Percentiles rank a stretch among this genome's conserved stretches.
Evolutionary conservation across 2,797 vertebrate genomes (phyloP).

Genomic region (Echiichthys vipera): DNA sequence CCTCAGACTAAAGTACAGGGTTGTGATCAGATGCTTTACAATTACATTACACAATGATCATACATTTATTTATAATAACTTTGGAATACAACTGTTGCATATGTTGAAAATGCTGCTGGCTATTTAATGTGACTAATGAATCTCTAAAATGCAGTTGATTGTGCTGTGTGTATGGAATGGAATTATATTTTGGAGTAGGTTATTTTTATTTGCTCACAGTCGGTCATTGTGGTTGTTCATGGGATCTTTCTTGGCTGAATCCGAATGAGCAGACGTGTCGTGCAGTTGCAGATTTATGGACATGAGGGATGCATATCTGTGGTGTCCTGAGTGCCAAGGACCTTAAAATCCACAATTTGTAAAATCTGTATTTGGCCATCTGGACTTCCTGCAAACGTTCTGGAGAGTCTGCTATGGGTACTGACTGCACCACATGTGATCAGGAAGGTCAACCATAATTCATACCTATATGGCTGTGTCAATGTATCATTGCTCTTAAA

Average conservation of each 20-base stretch:
- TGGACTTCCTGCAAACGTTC: background rate
- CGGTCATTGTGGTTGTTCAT: background rate
- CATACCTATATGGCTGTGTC: background rate
- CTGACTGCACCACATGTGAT: background rate
- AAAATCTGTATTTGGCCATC: background rate
- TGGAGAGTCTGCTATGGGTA: background rate
- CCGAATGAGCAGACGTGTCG: background rate
- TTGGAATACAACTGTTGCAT: background rate
- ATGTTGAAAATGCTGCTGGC: background rate
- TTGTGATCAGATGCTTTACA: slow-evolving; percentile 6
- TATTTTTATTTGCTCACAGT: slow-evolving; percentile 1
- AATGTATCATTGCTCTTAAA: background rate
- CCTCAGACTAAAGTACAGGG: slow-evolving; percentile 14
- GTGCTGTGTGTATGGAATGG: background rate
- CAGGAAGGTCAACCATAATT: background rate
- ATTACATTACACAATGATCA: background rate
- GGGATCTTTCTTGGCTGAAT: background rate
- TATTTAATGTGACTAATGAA: background rate
- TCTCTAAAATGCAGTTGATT: background rate
- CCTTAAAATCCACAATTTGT: background rate
- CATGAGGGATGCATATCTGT: background rate
- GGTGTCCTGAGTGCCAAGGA: background rate
- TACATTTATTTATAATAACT: background rate
- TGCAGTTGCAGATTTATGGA: background rate
- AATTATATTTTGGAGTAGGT: background rate